These are phyloP conservation scores for Rhinoraja longicauda DNA, from an alignment of 2,797 vertebrate species.

Conservation along the genomic window DNA sequence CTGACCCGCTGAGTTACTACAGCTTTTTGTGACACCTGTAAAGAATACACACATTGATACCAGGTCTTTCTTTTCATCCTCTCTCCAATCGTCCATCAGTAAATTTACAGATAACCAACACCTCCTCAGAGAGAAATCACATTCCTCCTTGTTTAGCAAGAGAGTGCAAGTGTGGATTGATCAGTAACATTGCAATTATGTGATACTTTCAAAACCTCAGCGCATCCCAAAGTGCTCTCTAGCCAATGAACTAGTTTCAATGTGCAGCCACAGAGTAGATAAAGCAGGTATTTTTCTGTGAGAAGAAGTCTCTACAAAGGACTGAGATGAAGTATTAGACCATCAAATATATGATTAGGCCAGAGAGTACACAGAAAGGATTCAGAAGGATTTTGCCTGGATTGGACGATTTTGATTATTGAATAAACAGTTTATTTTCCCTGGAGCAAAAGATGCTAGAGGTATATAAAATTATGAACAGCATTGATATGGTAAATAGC, in stretches of 20 bases:
- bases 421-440: too few species aligned
- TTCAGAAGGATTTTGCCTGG: too few species aligned
- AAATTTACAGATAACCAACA: neutral
- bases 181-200: neutral
- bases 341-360: neutral
- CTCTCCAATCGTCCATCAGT: neutral
- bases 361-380: too few species aligned
- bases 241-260: neutral
- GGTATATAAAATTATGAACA: too few species aligned
- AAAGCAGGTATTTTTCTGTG: neutral
- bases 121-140: neutral
- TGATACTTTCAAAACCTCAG: neutral
- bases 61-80: neutral
- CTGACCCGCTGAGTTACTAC: too few species aligned
- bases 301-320: neutral
- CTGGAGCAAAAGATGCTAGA: too few species aligned
- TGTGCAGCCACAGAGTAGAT: neutral
- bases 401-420: too few species aligned
- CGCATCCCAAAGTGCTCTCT: neutral
- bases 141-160: neutral
- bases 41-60: neutral
- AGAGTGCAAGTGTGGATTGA: neutral
- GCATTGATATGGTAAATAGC: too few species aligned
- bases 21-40: too few species aligned
- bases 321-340: neutral